Evolutionary conservation across 2,113 vertebrate species (phyloP), one percentile per base, ranked within the genome.

Genomic region (Pagrus major): DNA sequence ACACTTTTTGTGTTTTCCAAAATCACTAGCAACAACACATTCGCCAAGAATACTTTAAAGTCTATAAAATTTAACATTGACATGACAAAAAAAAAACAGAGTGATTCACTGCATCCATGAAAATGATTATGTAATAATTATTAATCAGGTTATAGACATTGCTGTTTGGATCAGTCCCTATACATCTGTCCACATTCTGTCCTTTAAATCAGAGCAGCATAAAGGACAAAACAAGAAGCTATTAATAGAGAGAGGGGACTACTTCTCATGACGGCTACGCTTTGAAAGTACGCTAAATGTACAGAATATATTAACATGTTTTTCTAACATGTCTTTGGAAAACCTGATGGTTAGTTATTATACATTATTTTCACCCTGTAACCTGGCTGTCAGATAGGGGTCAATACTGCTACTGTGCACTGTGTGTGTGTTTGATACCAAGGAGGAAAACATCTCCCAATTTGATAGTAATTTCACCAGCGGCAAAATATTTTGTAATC

Each of bases 401-500:
- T 60, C 31, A 75, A 55, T 44, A 27, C 23, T 61, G 51, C 56
- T 25, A 35, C 27, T 68, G 29, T 51, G 52, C 46, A 33, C 11
- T 35, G 1, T 42, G 42, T 49, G 42, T 49, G 20, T n/a, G 15
- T 63, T 66, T 52, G 4, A 66, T 5, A 16, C 9, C 39, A 16
- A 20, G 1, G 31, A 55, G 15, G 16, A 51, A 47, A 23, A 2
- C 23, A 37, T 51, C 44, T 76, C 46, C 56, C 8, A 23, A 29
- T 37, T 56, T 49, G 3, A 66, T 5, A 54, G 52, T 56, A 72
- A 41, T 23, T 64, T 76, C 33, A 59, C 6, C 54, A 54, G 18
- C 6, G 5, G 18, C 12, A 10, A 66, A 21, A 44, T 41, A 54
- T 18, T 76, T 55, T 66, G 9, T 74, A 64, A 54, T 77, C 44